These are phyloP conservation scores for Sminthopsis crassicaudata DNA, from an alignment of 2,113 vertebrate species.

Conservation along the genomic window DNA sequence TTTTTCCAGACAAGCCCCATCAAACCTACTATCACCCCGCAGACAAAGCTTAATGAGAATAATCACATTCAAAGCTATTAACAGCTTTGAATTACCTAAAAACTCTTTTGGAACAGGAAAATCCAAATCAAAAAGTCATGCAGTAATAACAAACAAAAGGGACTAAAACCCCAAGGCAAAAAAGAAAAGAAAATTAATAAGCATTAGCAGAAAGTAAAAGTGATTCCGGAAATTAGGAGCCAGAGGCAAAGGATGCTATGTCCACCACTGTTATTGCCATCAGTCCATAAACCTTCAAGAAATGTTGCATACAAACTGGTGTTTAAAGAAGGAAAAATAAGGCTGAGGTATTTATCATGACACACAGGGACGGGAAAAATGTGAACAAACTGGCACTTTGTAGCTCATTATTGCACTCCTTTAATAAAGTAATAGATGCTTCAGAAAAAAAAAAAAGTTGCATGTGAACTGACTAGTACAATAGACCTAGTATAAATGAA, in stretches of 20 bases:
- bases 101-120: background rate
- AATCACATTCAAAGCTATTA: background rate
- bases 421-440: too few relatives aligned
- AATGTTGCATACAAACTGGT: background rate
- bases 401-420: too few relatives aligned
- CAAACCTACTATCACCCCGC: background rate
- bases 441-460: too few relatives aligned
- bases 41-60: background rate
- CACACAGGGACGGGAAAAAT: too few relatives aligned
- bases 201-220: slow-evolving; percentile 37
- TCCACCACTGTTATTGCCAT: background rate
- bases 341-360: too few relatives aligned
- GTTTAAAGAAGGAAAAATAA: too few relatives aligned
- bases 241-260: background rate
- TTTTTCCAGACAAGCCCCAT: background rate
- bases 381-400: too few relatives aligned
- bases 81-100: background rate
- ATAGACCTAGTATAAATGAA: background rate
- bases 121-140: background rate
- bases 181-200: slow-evolving; percentile 47
- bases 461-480: background rate
- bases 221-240: slow-evolving; percentile 16
- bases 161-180: background rate
- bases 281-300: background rate
- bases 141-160: background rate